Percentiles rank a stretch among this genome's conserved stretches.
These are phyloP conservation scores for Antrozous pallidus DNA, from an alignment of 2,797 vertebrate genomes.

Conservation along the genomic window DNA sequence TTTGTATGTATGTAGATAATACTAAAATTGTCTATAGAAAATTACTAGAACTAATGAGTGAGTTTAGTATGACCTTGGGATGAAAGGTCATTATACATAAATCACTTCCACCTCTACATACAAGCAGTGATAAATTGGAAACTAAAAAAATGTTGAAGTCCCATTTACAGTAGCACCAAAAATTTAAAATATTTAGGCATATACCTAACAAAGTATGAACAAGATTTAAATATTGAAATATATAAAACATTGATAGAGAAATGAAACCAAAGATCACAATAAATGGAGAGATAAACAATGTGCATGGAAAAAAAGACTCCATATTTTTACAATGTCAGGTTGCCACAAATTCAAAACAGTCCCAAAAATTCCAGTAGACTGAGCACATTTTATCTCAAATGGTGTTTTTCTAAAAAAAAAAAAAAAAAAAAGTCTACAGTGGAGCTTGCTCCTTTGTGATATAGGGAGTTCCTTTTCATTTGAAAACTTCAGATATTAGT, in stretches of 20 bases:
- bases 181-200: background rate
- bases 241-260: conserved; percentile 9
- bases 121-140: background rate
- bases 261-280: background rate
- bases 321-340: background rate
- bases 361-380: background rate
- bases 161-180: background rate
- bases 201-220: background rate
- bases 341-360: background rate
- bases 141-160: background rate
- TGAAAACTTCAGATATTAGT: background rate
- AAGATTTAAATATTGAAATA: conserved; percentile 18
- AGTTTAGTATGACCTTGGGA: background rate
- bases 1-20: background rate
- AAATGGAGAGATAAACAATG: background rate
- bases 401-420: no score
- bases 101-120: background rate
- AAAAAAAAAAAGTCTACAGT: background rate
- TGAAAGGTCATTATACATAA: background rate
- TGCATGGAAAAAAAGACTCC: background rate
- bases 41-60: background rate
- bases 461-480: background rate
- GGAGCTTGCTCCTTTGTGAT: background rate
- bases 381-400: background rate
- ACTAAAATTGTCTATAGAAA: background rate